Conservation (phyloP, 30 jellyfish, hydroid and myxozoan genomes). For the Nemopilema nomurai region DNA sequence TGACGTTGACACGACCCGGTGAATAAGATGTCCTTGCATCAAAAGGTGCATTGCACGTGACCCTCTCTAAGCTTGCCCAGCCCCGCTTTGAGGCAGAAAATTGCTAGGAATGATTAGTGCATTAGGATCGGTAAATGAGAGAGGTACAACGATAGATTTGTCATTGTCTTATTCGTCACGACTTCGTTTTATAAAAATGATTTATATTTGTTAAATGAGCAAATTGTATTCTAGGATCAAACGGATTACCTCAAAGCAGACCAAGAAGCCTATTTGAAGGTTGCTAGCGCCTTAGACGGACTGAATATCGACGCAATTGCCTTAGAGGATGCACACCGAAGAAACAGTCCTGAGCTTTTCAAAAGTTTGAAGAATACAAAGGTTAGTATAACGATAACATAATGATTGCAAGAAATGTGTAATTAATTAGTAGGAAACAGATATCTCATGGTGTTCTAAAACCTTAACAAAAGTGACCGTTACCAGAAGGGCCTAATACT, state of each 20-base stretch:
- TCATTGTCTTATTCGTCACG: too few relatives aligned
- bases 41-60: too few relatives aligned
- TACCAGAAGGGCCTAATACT: not conserved
- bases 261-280: conserved; percentile 53
- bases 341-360: conserved; percentile 58
- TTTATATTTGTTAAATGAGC: not conserved
- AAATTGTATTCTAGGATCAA: conserved; percentile 59
- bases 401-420: too few relatives aligned
- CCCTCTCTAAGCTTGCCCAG: too few relatives aligned
- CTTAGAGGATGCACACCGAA: conserved; percentile 74
- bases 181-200: too few relatives aligned
- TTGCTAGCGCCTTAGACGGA: conserved; percentile 58
- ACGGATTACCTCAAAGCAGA: conserved; percentile 77
- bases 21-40: too few relatives aligned
- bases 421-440: not conserved
- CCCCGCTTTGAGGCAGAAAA: too few relatives aligned
- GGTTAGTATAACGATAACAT: too few relatives aligned
- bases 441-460: not conserved
- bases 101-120: too few relatives aligned
- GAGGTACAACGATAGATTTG: too few relatives aligned
- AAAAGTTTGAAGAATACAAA: conserved; percentile 50
- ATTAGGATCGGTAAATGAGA: too few relatives aligned
- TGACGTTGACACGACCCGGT: too few relatives aligned
- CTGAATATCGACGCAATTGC: conserved; percentile 66
- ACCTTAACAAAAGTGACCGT: not conserved